A percentile compares a stretch with the other conserved stretches of the same genome.
Evolutionary conservation across 1,140 invertebrate species (phyloP).

Genomic region (Eubasilissa regina): DNA sequence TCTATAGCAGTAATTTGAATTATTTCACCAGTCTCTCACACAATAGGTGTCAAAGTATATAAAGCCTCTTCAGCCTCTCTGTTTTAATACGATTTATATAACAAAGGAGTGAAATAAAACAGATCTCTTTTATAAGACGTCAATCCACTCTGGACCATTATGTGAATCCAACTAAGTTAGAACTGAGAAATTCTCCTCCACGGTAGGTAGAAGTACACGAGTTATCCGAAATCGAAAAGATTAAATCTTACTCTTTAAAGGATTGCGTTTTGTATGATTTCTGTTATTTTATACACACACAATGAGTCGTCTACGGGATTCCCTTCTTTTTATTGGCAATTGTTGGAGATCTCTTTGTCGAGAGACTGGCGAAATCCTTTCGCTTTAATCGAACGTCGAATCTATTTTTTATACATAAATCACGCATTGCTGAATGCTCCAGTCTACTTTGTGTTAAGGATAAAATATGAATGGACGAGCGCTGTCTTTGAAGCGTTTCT

Average conservation of each 20-base stretch:
- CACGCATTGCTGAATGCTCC: not conserved
- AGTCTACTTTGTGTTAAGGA: not conserved
- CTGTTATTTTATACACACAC: slow-evolving; percentile 36
- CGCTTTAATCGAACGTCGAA: slow-evolving; percentile 25
- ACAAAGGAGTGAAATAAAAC: slow-evolving; percentile 46
- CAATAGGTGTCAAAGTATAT: slow-evolving; percentile 45
- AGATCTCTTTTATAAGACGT: slow-evolving; percentile 42
- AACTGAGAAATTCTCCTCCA: slow-evolving; percentile 20
- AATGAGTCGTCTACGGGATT: slow-evolving; percentile 12
- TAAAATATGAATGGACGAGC: not conserved
- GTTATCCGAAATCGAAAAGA: slow-evolving; percentile 45
- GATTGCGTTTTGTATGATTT: slow-evolving; percentile 22
- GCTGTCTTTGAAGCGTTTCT: not conserved
- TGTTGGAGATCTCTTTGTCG: slow-evolving; percentile 38
- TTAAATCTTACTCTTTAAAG: slow-evolving; percentile 43
- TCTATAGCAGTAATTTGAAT: slow-evolving; percentile 35
- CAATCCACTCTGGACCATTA: slow-evolving; percentile 37
- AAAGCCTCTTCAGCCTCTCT: slow-evolving; percentile 27
- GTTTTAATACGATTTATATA: slow-evolving; percentile 44
- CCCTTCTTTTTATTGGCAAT: slow-evolving; percentile 45
- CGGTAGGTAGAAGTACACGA: slow-evolving; percentile 4
- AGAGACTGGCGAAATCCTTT: slow-evolving; percentile 21
- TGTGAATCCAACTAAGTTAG: slow-evolving; percentile 18
- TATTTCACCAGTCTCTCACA: slow-evolving; percentile 6
- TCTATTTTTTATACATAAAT: slow-evolving; percentile 29